Percentiles rank a stretch among this genome's conserved stretches.
These are phyloP conservation scores for Drosophila neotestacea DNA, from an alignment of 2,888 invertebrate genomes.

Conservation along the genomic window DNA sequence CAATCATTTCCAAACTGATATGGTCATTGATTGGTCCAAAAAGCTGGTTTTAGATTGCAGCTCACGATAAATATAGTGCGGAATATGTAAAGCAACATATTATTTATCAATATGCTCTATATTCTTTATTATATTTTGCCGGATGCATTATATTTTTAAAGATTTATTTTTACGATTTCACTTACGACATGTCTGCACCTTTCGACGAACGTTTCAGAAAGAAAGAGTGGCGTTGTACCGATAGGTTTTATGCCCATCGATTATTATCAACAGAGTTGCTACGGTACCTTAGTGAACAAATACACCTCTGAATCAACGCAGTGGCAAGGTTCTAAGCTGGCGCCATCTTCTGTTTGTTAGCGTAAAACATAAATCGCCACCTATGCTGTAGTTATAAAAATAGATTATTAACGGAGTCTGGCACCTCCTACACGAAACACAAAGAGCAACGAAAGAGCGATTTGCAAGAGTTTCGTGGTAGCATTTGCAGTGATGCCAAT, in stretches of 20 bases:
- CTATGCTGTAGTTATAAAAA: no score
- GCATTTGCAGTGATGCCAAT: no score
- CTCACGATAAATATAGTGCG: constrained; percentile 23
- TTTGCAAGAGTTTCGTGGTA: constrained; percentile 28
- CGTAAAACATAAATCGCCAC: no score
- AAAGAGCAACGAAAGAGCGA: constrained; percentile 15
- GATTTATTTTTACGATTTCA: constrained; percentile 50
- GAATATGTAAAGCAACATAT: constrained; percentile 16
- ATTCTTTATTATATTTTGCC: constrained; percentile 15
- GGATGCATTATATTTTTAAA: constrained; percentile 40
- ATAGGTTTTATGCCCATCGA: constrained; percentile 11
- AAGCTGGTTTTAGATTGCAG: constrained; percentile 85
- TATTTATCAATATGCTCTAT: background rate
- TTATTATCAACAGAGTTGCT: constrained; percentile 27
- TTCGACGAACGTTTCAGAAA: constrained; percentile 69
- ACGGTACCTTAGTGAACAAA: background rate
- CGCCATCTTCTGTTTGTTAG: no score
- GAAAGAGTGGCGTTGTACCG: constrained; percentile 42
- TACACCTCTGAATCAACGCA: background rate
- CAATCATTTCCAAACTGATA: constrained; percentile 85
- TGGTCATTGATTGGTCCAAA: constrained; percentile 79
- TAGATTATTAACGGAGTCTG: no score
- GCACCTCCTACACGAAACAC: no score
- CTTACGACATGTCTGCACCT: constrained; percentile 82
- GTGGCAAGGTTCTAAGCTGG: constrained; percentile 28